Percentiles rank a stretch among this genome's conserved stretches.
Evolutionary conservation across 2,797 vertebrate genomes (phyloP).

Genomic region (Euphonia xanthogaster): DNA sequence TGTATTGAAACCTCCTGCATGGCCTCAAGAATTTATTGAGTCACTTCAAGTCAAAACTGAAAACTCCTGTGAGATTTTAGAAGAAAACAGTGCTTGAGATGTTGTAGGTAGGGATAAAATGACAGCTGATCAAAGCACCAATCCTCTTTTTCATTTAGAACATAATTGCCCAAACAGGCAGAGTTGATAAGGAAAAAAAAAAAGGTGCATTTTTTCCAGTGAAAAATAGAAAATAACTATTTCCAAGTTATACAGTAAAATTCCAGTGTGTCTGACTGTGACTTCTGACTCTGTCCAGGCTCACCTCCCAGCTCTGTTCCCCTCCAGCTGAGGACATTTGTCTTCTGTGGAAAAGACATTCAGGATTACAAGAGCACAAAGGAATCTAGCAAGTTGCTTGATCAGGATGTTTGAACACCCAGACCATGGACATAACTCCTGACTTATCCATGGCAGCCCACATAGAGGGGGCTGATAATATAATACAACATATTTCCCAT

Average conservation of each 20-base stretch:
- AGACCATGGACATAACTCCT: not conserved
- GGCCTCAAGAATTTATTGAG: not conserved
- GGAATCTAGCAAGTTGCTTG: not conserved
- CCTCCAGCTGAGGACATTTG: not conserved
- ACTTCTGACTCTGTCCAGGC: not conserved
- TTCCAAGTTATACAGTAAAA: not conserved
- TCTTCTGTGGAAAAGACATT: not conserved
- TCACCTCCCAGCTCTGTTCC: not conserved
- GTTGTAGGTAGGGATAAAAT: not conserved
- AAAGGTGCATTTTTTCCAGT: rapidly evolving
- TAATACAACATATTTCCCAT: not conserved
- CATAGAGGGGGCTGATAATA: not conserved
- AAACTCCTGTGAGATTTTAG: not conserved
- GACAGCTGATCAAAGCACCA: not conserved
- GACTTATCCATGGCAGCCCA: not conserved
- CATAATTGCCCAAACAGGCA: not conserved
- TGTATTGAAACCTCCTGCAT: not conserved
- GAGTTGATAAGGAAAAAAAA: not conserved
- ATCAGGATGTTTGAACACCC: not conserved
- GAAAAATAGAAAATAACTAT: not conserved
- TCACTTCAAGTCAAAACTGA: not conserved
- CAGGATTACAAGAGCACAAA: not conserved
- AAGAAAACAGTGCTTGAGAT: not conserved
- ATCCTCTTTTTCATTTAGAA: not conserved
- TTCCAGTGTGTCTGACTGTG: not conserved